Evolutionary conservation across 2,797 vertebrate species (phyloP), one percentile per base, ranked within the genome.

Genomic region (Picus viridis): DNA sequence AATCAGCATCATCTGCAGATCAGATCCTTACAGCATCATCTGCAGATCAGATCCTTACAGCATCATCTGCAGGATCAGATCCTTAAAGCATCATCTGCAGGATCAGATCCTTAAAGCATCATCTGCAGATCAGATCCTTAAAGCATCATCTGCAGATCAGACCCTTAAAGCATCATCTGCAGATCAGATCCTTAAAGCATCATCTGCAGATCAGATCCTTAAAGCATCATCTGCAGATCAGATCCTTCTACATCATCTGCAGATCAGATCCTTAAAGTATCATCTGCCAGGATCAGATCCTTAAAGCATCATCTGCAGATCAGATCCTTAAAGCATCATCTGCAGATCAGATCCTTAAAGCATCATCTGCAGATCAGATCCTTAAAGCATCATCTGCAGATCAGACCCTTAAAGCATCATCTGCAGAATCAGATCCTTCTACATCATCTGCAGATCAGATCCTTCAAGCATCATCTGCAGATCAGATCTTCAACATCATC

Each of bases 21-120:
- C 88, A 94, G 54, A 92, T 92, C 95, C 97, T 95, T 89, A 2
- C 22, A 47, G 5, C 78, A 93, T 7, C 43, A 47, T 18, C 18
- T 47, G 45, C 45, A 47, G 45, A 47, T 47, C 47, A 49, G 47
- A 49, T 49, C 47, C 47, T 49, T 49, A n/a, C n/a, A n/a, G n/a
- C 47, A 49, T 19, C 15, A 16, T 49, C 47, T 49, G 45, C 45
- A 47, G 45, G 19, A 16, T 20, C 86, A 96, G 83, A 85, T 92
- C 47, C 47, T 3, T 23, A 23, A 49, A 49, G 11, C 47, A 47
- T 7, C 47, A 22, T 22, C 47, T 49, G 47, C 20, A 49, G 17
- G 47, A 18, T 47, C 45, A 20, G 45, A 47, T 92, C 95, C 97
- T 95, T 89, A 2, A 47, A 47, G 5, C 78, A 93, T 7, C 43